These are phyloP conservation scores for Phalanger gymnotis DNA, from an alignment of 2,797 vertebrate species.

Conservation along the genomic window DNA sequence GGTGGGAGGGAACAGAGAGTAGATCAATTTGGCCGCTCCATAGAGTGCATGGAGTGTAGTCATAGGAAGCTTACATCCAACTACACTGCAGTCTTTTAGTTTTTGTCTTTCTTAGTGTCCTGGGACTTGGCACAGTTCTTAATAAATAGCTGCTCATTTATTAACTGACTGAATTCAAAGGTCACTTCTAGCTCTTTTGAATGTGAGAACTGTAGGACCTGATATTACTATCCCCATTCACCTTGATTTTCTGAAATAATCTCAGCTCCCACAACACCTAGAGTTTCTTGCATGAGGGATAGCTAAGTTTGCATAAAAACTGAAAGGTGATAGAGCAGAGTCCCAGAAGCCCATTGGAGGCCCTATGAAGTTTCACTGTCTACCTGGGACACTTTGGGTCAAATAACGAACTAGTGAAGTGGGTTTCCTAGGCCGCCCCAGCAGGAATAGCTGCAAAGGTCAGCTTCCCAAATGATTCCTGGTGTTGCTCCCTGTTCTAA, in stretches of 20 bases:
- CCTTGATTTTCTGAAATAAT: neutral
- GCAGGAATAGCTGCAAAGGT: neutral
- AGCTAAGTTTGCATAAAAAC: neutral
- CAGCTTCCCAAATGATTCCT: neutral
- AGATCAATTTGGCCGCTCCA: too few relatives aligned
- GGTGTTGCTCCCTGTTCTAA: neutral
- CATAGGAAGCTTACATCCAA: neutral
- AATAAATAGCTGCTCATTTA: too few relatives aligned
- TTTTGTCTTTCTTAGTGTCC: neutral
- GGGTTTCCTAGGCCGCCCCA: neutral
- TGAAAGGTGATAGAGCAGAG: neutral
- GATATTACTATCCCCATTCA: too few relatives aligned
- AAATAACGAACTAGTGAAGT: neutral
- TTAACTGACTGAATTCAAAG: too few relatives aligned
- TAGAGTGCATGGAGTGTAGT: too few relatives aligned
- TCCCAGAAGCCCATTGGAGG: neutral
- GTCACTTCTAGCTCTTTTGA: too few relatives aligned
- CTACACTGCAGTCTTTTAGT: neutral
- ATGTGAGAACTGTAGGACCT: too few relatives aligned
- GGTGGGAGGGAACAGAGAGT: too few relatives aligned
- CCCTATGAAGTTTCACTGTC: neutral
- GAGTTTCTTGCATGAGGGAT: neutral
- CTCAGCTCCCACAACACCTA: neutral
- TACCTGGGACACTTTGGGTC: neutral
- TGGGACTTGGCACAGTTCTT: too few relatives aligned